Evolutionary conservation across 2,113 vertebrate species (phyloP).

Genomic region (Morphnarchus princeps): DNA sequence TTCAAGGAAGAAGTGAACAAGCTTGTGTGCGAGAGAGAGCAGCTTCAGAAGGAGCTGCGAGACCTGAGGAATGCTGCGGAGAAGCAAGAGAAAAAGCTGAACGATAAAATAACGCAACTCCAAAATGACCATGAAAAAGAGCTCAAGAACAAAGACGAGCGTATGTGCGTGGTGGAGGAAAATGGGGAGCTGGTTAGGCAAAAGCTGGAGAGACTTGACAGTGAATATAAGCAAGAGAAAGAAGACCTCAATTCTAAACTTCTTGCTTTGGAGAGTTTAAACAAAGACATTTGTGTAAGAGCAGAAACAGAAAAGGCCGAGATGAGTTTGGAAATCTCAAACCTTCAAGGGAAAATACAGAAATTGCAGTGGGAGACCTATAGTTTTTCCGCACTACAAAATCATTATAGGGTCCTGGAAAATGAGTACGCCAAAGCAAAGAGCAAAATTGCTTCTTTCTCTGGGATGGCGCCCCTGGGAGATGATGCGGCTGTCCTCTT

Average conservation of each 20-base stretch:
- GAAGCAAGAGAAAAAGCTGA: slow-evolving; percentile 72
- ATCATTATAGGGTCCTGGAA: neutral
- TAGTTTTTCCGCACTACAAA: neutral
- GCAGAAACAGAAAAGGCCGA: slow-evolving; percentile 66
- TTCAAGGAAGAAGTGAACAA: slow-evolving; percentile 72
- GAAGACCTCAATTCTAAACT: slow-evolving; percentile 64
- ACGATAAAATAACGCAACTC: slow-evolving; percentile 68
- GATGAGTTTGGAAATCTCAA: slow-evolving; percentile 68
- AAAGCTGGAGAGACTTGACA: slow-evolving; percentile 63
- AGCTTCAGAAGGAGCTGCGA: slow-evolving; percentile 75
- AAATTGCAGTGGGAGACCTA: slow-evolving; percentile 54
- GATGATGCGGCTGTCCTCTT: slow-evolving; percentile 59
- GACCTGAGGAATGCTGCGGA: slow-evolving; percentile 57
- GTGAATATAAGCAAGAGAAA: slow-evolving; percentile 75
- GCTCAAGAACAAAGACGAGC: slow-evolving; percentile 61
- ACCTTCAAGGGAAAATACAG: slow-evolving; percentile 67
- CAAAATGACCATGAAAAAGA: slow-evolving; percentile 68
- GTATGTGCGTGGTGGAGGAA: slow-evolving; percentile 46
- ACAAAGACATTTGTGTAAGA: slow-evolving; percentile 49
- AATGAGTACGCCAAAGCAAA: slow-evolving; percentile 37
- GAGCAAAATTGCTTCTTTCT: slow-evolving; percentile 31
- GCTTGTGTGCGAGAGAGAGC: slow-evolving; percentile 69
- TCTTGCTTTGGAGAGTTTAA: slow-evolving; percentile 60
- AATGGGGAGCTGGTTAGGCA: slow-evolving; percentile 53
- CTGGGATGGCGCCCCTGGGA: slow-evolving; percentile 11